Evolutionary conservation across 2,113 vertebrate genomes (phyloP).

Genomic region (Pristiophorus japonicus): DNA sequence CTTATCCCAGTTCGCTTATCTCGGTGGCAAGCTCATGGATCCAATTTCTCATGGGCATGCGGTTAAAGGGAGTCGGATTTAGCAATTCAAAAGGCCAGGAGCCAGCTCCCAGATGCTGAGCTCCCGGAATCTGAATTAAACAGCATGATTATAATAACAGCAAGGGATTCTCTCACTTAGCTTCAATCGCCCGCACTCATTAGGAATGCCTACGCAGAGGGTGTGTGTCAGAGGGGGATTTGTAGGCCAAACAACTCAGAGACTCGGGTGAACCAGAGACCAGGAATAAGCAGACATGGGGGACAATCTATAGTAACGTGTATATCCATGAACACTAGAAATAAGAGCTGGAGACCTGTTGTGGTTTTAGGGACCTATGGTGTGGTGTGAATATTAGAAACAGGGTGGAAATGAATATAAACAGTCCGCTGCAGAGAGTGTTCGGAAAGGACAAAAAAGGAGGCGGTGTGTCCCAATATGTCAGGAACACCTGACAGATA

Average conservation of each 20-base stretch:
- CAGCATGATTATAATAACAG: background rate
- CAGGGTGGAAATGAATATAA: background rate
- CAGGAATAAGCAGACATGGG: background rate
- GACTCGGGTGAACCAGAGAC: background rate
- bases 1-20: background rate
- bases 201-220: background rate
- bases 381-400: background rate
- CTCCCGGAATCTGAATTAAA: background rate
- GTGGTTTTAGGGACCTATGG: background rate
- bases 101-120: background rate
- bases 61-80: constrained; percentile 20
- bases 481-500: background rate
- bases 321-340: background rate
- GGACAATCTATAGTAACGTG: background rate
- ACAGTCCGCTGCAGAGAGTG: background rate
- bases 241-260: background rate
- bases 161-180: background rate
- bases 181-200: background rate
- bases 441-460: too few species aligned
- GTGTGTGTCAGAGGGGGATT: background rate
- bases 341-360: background rate
- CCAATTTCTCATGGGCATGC: background rate
- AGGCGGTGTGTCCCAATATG: background rate
- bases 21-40: background rate
- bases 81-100: constrained; percentile 25